Conservation (phyloP, 92 coral and sea anemone genomes). For the Actinostola sp. region DNA sequence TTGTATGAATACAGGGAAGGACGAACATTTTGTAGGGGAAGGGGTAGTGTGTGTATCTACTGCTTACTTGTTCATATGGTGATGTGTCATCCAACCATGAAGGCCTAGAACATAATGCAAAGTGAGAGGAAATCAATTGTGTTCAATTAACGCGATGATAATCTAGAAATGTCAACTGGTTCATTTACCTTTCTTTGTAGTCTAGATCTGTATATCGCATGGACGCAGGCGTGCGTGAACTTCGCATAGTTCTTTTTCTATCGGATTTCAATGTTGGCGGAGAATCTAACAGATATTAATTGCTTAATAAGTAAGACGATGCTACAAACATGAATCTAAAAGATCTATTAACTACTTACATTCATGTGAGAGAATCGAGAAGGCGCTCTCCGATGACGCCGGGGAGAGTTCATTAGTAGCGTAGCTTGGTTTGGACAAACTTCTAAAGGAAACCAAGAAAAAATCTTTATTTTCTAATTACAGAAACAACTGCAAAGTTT, state of each 20-base stretch:
- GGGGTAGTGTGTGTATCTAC: too few relatives aligned
- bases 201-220: slow-evolving; percentile 72
- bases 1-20: too few relatives aligned
- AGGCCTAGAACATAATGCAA: neutral
- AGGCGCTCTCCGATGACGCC: slow-evolving; percentile 67
- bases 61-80: neutral
- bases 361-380: slow-evolving; percentile 57
- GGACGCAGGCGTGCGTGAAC: slow-evolving; percentile 61
- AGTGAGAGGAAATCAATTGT: neutral
- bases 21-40: too few relatives aligned
- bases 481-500: too few relatives aligned
- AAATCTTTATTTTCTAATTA: too few relatives aligned
- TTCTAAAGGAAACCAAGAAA: too few relatives aligned
- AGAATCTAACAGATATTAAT: slow-evolving; percentile 21
- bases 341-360: slow-evolving; percentile 74
- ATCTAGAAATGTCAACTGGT: too few relatives aligned
- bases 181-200: slow-evolving; percentile 76
- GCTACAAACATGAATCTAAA: neutral
- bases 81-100: slow-evolving; percentile 2
- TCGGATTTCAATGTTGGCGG: slow-evolving; percentile 62
- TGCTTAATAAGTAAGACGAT: neutral
- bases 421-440: slow-evolving; percentile 33
- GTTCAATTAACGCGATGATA: too few relatives aligned
- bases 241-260: slow-evolving; percentile 61
- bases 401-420: slow-evolving; percentile 56